Conservation (phyloP, 2,113 vertebrate species). For the Microtus richardsoni region DNA sequence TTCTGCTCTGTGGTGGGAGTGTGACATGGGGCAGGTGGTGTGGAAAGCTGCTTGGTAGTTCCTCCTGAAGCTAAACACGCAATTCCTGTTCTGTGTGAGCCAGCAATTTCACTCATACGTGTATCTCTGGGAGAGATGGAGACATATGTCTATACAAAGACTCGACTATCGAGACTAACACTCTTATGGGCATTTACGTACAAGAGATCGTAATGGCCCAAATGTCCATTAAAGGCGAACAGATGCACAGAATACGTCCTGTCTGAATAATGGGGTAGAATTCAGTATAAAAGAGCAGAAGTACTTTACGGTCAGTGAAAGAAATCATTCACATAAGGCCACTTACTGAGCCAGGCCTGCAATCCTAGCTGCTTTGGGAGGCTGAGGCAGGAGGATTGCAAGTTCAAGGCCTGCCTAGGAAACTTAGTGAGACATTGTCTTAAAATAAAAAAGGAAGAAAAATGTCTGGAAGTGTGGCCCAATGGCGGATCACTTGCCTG, state of each 20-base stretch:
- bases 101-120: not conserved
- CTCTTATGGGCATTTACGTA: not conserved
- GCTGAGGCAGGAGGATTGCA: not conserved
- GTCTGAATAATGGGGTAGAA: accelerated
- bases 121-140: not conserved
- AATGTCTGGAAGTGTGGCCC: not conserved
- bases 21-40: not conserved
- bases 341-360: not conserved
- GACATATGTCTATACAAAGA: not conserved
- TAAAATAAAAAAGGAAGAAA: not conserved
- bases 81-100: not conserved
- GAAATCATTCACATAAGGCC: not conserved
- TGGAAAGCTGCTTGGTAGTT: not conserved
- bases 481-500: accelerated
- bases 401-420: not conserved
- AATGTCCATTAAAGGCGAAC: not conserved
- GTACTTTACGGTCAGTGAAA: not conserved
- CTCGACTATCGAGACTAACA: not conserved
- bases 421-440: not conserved
- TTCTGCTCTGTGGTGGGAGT: not conserved
- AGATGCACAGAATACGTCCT: not conserved
- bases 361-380: not conserved
- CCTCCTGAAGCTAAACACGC: not conserved
- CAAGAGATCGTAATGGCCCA: too few species aligned
- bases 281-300: not conserved